Base-by-base conservation (phyloP, 2,888 invertebrate species). In the Ochropacha duplaris region DNA sequence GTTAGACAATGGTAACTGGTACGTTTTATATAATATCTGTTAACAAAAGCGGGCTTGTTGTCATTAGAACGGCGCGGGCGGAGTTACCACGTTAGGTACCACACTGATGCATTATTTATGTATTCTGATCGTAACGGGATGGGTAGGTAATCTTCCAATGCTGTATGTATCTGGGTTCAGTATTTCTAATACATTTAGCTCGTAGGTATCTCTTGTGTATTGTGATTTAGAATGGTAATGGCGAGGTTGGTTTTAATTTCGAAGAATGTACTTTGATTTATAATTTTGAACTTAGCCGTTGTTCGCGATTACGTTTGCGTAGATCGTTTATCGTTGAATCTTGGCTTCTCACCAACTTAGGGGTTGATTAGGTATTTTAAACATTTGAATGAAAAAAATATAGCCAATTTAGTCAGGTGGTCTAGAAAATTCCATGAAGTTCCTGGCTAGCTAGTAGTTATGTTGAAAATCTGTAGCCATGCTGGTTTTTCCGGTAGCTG, bases 51-150 rank as follows among this genome's bases (percentile, higher is more conserved):
- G 63, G 59, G 68, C 72, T 79, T 71, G 81, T 84, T 84, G 84
- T 86, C 85, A 84, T 85, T 84, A 83, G 76, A 71, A 69, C 65
- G 66, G 69, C 67, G 64, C 51, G 54, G 66, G 69, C 67, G 64
- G 52, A 55, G 62, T 59, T 65, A 64, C 62, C 66, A 69, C 67
- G 79, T 80, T 83, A 5, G 16, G 28, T 52, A 52, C 31, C 31
- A 22, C 31, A 73, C 75, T 72, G 74, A 76, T 81, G 78, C 74
- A 81, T 81, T 79, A 81, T 81, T 75, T 81, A 81, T 81, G 61
- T 80, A 67, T 67, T 65, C 65, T 72, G 81, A 85, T 84, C 76
- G 61, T 81, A 86, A 84, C 87, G 83, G 83, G 74, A 64, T 36
- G 61, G 52, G 39, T 39, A 57, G 58, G 65, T 76, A 74, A 74